Evolutionary conservation across 2,888 invertebrate genomes (phyloP), one percentile per base, ranked within the genome.

Genomic region (Druceiella hillmani): DNA sequence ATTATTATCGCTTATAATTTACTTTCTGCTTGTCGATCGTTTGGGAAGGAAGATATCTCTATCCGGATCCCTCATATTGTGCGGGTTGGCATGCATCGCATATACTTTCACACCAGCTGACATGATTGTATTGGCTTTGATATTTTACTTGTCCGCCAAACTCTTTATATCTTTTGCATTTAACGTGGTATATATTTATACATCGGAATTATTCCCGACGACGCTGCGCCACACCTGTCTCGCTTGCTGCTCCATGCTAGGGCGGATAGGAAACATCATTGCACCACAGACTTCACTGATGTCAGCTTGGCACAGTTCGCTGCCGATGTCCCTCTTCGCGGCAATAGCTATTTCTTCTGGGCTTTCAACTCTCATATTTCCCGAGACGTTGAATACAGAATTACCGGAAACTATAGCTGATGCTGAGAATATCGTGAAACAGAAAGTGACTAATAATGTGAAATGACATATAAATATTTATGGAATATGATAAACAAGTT

Each of bases 1-100:
- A 53, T 70, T 80, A 36, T 81, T 81, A 1, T 79, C 75, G 1
- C 77, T 76, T 49, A 52, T 75, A 24, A 32, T 70, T 36, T 74
- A 75, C 2, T 69, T 66, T 38, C 52, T 72, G n/a, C 54, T 75
- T 11, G 66, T 78, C 49, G 73, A 78, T 47, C 59, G 57, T 33
- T 52, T 69, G n/a, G 76, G 76, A 9, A 55, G 76, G 40, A 66
- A 73, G 40, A 58, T 62, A 33, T 71, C 75, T 0, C 55, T 77
- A 6, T 66, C 64, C 40, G 59, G 58, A 1, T 64, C 71, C 1
- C n/a, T n/a, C n/a, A n/a, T n/a, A n/a, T n/a, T n/a, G n/a, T n/a
- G n/a, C n/a, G n/a, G n/a, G n/a, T n/a, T n/a, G n/a, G n/a, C n/a
- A n/a, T n/a, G n/a, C n/a, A n/a, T n/a, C n/a, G 72, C 75, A 55